Conservation (phyloP, 92 coral and sea anemone species). For the Heliopora coerulea region DNA sequence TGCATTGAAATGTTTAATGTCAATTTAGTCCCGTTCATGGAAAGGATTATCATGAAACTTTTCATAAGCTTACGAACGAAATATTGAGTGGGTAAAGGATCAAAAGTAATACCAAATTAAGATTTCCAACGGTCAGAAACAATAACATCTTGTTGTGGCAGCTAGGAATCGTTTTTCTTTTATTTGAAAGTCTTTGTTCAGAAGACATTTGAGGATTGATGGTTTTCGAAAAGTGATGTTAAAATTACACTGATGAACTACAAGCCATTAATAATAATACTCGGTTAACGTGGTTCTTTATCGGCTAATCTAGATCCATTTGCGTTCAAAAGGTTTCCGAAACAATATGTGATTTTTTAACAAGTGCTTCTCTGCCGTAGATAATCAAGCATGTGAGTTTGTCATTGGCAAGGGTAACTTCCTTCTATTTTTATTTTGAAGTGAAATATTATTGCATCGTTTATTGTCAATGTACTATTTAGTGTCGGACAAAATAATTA, state of each 20-base stretch:
- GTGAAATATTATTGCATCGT: not conserved
- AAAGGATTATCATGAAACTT: not conserved
- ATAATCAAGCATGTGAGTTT: not conserved
- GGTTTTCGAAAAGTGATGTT: constrained; percentile 1
- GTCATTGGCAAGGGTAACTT: not conserved
- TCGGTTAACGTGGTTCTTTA: not conserved
- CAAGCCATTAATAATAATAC: not conserved
- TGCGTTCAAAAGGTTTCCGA: not conserved
- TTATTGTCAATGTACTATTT: too few relatives aligned
- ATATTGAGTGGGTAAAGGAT: constrained; percentile 6
- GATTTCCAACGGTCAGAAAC: constrained; percentile 15
- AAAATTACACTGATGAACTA: constrained; percentile 10
- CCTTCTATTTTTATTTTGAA: not conserved
- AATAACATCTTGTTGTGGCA: constrained; percentile 15
- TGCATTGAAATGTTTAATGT: too few relatives aligned
- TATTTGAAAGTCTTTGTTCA: constrained; percentile 17
- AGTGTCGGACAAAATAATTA: too few relatives aligned
- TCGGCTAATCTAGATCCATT: not conserved
- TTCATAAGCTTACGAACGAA: not conserved
- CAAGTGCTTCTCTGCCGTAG: not conserved
- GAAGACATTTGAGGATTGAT: constrained; percentile 33
- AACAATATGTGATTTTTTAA: not conserved
- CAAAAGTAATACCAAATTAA: not conserved
- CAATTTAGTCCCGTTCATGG: not conserved
- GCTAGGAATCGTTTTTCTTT: constrained; percentile 7